Base-by-base conservation (phyloP, 2,888 invertebrate species). In the Diarsia rubi region DNA sequence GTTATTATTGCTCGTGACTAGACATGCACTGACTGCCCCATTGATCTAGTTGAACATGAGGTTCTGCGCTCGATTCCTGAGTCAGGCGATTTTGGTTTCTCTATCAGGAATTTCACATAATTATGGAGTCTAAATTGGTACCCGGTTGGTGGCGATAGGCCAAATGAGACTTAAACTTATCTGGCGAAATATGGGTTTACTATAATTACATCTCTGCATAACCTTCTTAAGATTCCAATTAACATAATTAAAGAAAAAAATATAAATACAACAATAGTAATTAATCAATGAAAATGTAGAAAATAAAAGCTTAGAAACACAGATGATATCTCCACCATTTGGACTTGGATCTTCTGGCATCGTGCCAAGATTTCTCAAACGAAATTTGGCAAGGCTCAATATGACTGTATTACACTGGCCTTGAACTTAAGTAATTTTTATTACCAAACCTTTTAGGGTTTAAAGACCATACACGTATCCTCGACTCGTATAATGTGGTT, bases 351-450 rank as follows among this genome's bases (percentile, higher is more conserved):
- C 54, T 75, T 70, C n/a, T 80, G 80, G 81, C 75, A 59, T 65
- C 2, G 9, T 4, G 75, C 80, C 80, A 80, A 16, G 54, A 65
- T 54, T 68, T 71, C 63, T 42, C 59, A 64, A 75, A 70, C 63
- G 69, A 70, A 47, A 68, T 71, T 80, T 80, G 81, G 81, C 79
- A 81, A 64, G 60, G 65, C 60, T n/a, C 60, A 14, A 2, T 60
- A 70, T 73, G 14, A 47, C 49, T 37, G 69, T 49, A 24, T 70
- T 24, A 59, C 57, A 47, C 3, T 12, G 52, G 24, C 79, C 79
- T 71, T 80, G 80, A 80, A 80, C 80, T 80, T 44, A 64, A 67
- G 45, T 60, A n/a, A n/a, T 47, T 68, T 71, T 80, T 69, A 80
- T 54, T 24, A 42, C 47, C 19, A 24, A 75, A 70, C 75, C 81